Conservation (phyloP, 2,797 vertebrate genomes). For the Helostoma temminkii region DNA sequence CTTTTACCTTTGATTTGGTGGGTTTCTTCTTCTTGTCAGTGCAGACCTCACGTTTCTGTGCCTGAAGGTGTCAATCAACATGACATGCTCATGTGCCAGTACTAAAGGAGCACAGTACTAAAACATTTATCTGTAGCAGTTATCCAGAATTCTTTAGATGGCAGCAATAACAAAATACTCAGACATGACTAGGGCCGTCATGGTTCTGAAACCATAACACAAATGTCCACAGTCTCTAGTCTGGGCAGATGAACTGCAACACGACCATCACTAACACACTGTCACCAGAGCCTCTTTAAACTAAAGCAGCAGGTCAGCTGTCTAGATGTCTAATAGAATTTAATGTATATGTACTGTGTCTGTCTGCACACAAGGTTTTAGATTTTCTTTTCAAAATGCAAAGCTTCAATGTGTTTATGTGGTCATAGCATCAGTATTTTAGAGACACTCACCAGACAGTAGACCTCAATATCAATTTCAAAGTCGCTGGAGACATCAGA, state of each 20-base stretch:
- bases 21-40: constrained; percentile 93
- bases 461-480: constrained; percentile 92
- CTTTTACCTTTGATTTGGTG: constrained; percentile 92
- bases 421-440: not conserved
- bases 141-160: no score
- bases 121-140: no score
- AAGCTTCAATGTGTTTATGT: not conserved
- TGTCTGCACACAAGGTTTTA: not conserved
- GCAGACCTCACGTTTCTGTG: constrained; percentile 88
- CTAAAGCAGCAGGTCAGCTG: no score
- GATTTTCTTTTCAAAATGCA: not conserved
- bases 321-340: not conserved
- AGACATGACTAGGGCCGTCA: no score
- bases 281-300: no score
- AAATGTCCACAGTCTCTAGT: no score
- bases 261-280: no score
- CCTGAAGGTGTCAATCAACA: constrained; percentile 74
- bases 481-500: constrained; percentile 92
- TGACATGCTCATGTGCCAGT: not conserved
- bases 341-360: not conserved
- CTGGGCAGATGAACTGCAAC: no score
- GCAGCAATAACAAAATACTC: no score
- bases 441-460: constrained; percentile 88
- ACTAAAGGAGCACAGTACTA: no score
- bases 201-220: no score